phyloP scores from a whole-genome alignment of 2,113 vertebrate species.

The Chrysochloris asiatica region DNA sequence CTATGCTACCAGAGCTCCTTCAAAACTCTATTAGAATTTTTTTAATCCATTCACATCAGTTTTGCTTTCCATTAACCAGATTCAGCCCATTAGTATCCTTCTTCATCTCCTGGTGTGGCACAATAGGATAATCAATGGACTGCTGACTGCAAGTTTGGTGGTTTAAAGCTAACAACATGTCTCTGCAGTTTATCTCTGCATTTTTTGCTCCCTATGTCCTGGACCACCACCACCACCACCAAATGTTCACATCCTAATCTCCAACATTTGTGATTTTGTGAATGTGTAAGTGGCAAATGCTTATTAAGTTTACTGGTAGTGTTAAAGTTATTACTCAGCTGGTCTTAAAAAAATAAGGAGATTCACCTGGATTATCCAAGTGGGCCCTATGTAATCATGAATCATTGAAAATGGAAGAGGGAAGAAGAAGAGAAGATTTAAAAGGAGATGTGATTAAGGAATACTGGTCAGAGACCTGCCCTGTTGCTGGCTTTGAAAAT shows the following conservation, averaged over 20 bases:
- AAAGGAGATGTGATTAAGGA: not conserved
- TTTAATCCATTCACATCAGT: not conserved
- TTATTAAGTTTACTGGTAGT: not conserved
- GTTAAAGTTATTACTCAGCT: not conserved
- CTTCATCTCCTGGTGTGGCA: too few species aligned
- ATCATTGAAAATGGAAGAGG: conserved; percentile 4
- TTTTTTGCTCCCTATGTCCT: too few species aligned
- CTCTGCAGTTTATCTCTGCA: too few species aligned
- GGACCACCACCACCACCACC: too few species aligned
- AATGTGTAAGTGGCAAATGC: not conserved
- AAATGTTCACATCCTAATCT: not conserved
- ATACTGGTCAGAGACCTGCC: too few species aligned
- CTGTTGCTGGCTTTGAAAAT: too few species aligned
- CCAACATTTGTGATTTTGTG: not conserved
- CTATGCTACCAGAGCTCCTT: too few species aligned
- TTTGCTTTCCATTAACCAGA: not conserved
- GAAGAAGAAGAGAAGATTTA: not conserved
- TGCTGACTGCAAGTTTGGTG: too few species aligned
- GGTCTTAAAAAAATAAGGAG: not conserved
- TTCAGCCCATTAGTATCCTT: not conserved
- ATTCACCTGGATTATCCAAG: not conserved
- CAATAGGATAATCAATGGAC: too few species aligned
- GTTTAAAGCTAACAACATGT: too few species aligned
- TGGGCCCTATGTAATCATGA: not conserved
- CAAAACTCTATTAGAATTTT: not conserved